Evolutionary conservation across 2,888 invertebrate genomes (phyloP).

Genomic region (Nezara viridula): DNA sequence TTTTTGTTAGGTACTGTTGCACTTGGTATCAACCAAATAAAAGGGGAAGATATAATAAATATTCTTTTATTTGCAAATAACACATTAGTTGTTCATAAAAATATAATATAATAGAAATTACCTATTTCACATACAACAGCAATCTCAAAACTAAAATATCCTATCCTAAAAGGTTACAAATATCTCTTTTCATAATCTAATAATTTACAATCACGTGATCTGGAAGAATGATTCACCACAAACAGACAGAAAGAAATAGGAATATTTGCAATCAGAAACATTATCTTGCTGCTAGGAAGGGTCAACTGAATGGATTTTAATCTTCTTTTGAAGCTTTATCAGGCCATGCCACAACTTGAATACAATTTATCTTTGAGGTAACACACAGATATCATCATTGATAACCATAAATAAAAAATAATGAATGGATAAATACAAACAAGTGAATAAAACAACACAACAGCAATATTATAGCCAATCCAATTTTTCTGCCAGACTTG

Average conservation of each 20-base stretch:
- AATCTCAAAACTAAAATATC: neutral
- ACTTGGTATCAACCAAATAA: too few species aligned
- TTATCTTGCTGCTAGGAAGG: neutral
- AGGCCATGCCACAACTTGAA: neutral
- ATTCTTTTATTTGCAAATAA: neutral
- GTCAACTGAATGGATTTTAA: neutral
- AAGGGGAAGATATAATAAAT: too few species aligned
- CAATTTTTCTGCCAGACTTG: too few species aligned
- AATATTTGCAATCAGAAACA: slow-evolving; percentile 2
- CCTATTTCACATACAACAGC: neutral
- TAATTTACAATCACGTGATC: neutral
- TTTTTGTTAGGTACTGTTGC: too few species aligned
- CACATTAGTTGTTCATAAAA: neutral
- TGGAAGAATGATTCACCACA: neutral
- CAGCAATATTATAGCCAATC: too few species aligned
- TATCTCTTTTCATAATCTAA: neutral
- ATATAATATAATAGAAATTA: neutral
- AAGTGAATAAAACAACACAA: neutral
- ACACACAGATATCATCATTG: neutral
- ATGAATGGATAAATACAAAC: neutral
- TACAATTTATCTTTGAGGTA: neutral
- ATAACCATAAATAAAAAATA: neutral
- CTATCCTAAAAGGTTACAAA: neutral
- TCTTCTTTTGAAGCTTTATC: neutral
- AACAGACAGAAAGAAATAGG: neutral